Percentiles rank a stretch among this genome's conserved stretches.
Conservation (phyloP, 2,113 vertebrate genomes). For the Bubo blakistoni region DNA sequence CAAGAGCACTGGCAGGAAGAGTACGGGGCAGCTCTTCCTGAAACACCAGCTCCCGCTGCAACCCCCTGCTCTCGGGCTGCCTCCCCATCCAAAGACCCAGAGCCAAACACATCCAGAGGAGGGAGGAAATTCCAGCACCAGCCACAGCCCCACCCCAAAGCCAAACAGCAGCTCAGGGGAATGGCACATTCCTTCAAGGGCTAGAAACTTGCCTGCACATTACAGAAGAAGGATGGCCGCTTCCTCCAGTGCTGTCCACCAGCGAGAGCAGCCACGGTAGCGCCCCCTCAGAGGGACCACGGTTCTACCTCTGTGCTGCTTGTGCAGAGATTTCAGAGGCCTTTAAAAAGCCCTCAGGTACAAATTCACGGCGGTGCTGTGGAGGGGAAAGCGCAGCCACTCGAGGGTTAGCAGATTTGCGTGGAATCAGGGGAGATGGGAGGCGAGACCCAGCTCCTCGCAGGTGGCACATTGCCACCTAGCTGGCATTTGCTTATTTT, state of each 20-base stretch:
- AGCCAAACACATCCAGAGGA: not conserved
- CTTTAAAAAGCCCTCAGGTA: not conserved
- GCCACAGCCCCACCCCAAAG: not conserved
- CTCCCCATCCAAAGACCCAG: not conserved
- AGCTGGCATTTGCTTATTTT: conserved; percentile 35
- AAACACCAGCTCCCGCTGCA: fast-evolving
- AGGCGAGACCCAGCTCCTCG: not conserved
- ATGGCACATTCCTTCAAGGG: not conserved
- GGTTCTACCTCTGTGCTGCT: not conserved
- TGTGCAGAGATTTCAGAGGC: not conserved
- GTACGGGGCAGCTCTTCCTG: not conserved
- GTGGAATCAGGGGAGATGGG: not conserved
- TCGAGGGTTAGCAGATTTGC: not conserved
- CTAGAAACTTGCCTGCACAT: not conserved
- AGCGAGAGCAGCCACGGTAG: not conserved
- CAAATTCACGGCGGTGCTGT: not conserved
- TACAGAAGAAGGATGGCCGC: not conserved
- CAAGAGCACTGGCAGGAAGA: not conserved
- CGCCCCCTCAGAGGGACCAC: not conserved
- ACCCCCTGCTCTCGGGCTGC: not conserved
- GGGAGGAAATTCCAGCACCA: not conserved
- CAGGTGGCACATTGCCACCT: conserved; percentile 58
- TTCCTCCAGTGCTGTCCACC: not conserved
- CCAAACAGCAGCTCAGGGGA: not conserved
- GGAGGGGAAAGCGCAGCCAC: not conserved